Evolutionary conservation across 2,888 invertebrate species (phyloP).

Genomic region (Camponotus fellah): DNA sequence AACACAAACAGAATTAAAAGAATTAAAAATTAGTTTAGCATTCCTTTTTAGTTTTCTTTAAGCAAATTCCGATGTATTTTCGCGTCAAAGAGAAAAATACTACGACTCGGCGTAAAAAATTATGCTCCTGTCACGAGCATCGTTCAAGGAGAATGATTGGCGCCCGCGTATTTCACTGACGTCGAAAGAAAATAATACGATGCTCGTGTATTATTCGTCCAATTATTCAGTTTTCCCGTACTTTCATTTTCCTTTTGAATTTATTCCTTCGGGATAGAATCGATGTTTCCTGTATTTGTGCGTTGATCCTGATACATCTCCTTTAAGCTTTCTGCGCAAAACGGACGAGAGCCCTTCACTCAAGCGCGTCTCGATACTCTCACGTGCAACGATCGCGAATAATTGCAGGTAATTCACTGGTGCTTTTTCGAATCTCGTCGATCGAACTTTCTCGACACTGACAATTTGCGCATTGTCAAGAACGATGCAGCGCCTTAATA

Average conservation of each 20-base stretch:
- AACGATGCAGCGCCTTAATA: background rate
- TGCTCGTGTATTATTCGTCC: background rate
- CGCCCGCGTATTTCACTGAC: background rate
- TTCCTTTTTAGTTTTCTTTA: background rate
- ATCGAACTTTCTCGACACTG: background rate
- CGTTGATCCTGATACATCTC: background rate
- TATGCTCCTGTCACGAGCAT: background rate
- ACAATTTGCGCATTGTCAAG: conserved; percentile 6
- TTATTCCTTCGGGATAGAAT: background rate
- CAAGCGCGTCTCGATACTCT: background rate
- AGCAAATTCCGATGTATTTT: background rate
- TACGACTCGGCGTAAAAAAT: background rate
- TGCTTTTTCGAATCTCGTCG: background rate
- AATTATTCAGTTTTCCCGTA: background rate
- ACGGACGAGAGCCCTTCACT: background rate
- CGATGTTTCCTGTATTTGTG: background rate
- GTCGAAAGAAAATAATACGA: conserved; percentile 1
- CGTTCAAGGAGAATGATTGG: background rate
- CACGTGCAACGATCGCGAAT: conserved; percentile 9
- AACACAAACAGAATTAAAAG: background rate
- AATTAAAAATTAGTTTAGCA: background rate
- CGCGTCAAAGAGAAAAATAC: background rate
- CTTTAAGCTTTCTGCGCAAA: background rate
- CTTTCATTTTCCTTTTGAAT: background rate
- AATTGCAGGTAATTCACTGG: background rate